These are phyloP conservation scores for Meloidogyne floridensis DNA, from an alignment of 1,140 invertebrate genomes.

Conservation along the genomic window DNA sequence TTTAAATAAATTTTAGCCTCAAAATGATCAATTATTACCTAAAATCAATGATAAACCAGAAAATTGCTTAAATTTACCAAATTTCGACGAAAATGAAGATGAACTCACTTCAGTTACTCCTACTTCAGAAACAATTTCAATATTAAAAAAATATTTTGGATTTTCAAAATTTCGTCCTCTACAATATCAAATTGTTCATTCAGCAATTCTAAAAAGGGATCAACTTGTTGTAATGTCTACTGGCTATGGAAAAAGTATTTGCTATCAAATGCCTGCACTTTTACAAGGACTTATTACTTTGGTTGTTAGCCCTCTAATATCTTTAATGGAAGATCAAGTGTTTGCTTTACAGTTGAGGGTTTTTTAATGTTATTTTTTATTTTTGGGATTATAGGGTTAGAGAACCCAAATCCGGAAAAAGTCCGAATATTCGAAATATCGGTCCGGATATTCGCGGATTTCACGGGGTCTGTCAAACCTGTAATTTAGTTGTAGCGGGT, in stretches of 20 bases:
- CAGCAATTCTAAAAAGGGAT: conserved; percentile 26
- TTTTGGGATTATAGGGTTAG: no score
- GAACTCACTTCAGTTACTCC: not conserved
- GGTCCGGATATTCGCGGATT: no score
- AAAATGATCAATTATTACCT: not conserved
- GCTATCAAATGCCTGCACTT: conserved; percentile 35
- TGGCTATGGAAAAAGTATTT: conserved; percentile 20
- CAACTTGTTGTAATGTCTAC: conserved; percentile 42
- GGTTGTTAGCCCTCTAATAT: conserved; percentile 31
- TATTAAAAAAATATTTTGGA: conserved; percentile 36
- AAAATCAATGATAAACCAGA: not conserved
- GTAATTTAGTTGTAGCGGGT: no score
- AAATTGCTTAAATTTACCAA: not conserved
- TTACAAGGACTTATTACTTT: conserved; percentile 19
- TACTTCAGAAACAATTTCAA: not conserved
- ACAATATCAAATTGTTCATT: conserved; percentile 34
- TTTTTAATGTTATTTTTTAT: not conserved
- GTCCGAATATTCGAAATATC: no score
- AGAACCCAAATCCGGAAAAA: no score
- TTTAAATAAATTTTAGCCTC: not conserved
- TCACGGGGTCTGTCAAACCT: no score
- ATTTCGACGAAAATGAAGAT: not conserved
- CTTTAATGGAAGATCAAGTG: conserved; percentile 35
- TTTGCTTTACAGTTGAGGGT: conserved; percentile 12
- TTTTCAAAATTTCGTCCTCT: conserved; percentile 35